Evolutionary conservation across 1,140 invertebrate genomes (phyloP).

Genomic region (Magallana angulata): DNA sequence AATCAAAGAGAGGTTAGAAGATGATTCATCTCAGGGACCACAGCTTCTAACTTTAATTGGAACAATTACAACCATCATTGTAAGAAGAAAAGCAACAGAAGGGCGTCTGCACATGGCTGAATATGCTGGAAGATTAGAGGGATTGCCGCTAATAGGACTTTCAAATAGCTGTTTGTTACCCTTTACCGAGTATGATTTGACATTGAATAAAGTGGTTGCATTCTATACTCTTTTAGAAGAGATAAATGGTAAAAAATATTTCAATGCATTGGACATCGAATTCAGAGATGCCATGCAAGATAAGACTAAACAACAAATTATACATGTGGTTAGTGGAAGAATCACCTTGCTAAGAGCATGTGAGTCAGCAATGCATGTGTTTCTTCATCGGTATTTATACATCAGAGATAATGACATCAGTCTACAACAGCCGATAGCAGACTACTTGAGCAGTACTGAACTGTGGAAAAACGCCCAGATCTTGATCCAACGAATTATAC

Average conservation of each 20-base stretch:
- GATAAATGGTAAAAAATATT: slow-evolving; percentile 37
- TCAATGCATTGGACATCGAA: slow-evolving; percentile 32
- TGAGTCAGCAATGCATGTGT: slow-evolving; percentile 34
- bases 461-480: slow-evolving; percentile 32
- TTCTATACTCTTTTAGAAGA: slow-evolving; percentile 49
- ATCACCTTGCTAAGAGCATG: slow-evolving; percentile 38
- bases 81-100: background rate
- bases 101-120: background rate
- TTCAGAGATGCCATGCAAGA: slow-evolving; percentile 18
- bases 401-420: slow-evolving; percentile 1
- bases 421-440: slow-evolving; percentile 37
- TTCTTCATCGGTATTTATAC: slow-evolving; percentile 50
- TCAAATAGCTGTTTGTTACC: slow-evolving; percentile 4
- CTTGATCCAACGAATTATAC: background rate
- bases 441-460: slow-evolving; percentile 37
- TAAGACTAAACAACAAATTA: slow-evolving; percentile 25
- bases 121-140: background rate
- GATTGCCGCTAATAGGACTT: background rate
- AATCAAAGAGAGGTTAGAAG: slow-evolving; percentile 21
- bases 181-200: slow-evolving; percentile 35
- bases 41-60: background rate
- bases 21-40: slow-evolving; percentile 1
- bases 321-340: background rate
- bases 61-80: background rate
- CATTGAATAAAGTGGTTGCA: slow-evolving; percentile 43